Evolutionary conservation across 2,888 invertebrate genomes (phyloP).

Genomic region (Imbricaverruca yamaguchii): DNA sequence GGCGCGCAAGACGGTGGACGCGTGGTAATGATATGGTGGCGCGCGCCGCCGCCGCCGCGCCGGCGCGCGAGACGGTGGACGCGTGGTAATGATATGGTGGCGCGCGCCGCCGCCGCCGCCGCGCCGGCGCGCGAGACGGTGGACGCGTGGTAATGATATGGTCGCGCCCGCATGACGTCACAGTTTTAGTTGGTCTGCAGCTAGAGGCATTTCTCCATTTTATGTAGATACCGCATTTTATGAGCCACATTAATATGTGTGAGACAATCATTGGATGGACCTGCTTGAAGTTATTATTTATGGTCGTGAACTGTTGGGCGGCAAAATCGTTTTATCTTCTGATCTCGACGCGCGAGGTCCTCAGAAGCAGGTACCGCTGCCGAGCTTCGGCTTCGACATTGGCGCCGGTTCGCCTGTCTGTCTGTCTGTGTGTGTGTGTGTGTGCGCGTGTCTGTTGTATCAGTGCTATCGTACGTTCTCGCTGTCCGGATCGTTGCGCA

Average conservation of each 20-base stretch:
- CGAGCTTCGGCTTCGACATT: too few species aligned
- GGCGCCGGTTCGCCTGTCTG: too few species aligned
- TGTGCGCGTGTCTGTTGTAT: neutral
- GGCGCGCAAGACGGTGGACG: too few species aligned
- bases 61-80: too few species aligned
- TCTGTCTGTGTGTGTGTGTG: neutral
- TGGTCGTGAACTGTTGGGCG: neutral
- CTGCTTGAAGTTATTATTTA: neutral
- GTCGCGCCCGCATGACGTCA: neutral
- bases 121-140: neutral
- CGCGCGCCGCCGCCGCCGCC: too few species aligned
- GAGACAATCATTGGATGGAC: neutral
- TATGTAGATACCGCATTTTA: slow-evolving; percentile 13
- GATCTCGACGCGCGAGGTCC: slow-evolving; percentile 15
- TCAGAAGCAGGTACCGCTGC: neutral
- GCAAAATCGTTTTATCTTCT: slow-evolving; percentile 8
- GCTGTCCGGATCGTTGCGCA: neutral
- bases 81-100: neutral
- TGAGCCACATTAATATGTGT: slow-evolving; percentile 4
- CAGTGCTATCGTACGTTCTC: neutral
- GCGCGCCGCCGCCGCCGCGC: too few species aligned
- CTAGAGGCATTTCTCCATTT: slow-evolving; percentile 13
- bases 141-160: too few species aligned
- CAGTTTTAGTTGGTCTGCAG: neutral
- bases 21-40: neutral